These are phyloP conservation scores for Phenganax stokvisi DNA, from an alignment of 92 coral and sea anemone species.

Conservation along the genomic window DNA sequence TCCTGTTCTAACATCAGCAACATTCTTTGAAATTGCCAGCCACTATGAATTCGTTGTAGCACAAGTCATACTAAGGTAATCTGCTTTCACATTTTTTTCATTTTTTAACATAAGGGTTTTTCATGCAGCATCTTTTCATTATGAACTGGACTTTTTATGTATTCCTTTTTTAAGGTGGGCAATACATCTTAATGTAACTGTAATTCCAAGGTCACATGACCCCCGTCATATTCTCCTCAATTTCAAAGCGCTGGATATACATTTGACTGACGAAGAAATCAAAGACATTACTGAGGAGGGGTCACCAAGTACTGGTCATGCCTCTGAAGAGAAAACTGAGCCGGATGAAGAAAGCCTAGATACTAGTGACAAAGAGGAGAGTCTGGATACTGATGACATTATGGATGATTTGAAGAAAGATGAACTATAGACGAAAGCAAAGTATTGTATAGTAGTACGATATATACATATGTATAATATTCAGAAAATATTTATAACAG, in stretches of 20 bases:
- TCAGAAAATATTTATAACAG: too few species aligned
- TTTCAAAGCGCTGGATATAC: constrained; percentile 69
- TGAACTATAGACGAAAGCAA: background rate
- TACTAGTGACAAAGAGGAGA: background rate
- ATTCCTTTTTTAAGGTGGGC: constrained; percentile 75
- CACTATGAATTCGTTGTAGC: constrained; percentile 86
- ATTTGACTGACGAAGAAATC: constrained; percentile 67
- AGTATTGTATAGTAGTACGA: background rate
- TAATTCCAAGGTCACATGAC: constrained; percentile 82
- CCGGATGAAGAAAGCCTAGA: background rate
- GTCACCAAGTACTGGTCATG: constrained; percentile 6
- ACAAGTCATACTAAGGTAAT: constrained; percentile 45
- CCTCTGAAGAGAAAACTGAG: background rate
- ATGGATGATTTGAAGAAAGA: background rate
- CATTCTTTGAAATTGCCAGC: constrained; percentile 66
- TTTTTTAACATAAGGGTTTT: too few species aligned
- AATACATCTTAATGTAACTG: constrained; percentile 82
- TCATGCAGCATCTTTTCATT: too few species aligned
- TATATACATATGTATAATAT: too few species aligned
- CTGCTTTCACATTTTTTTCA: background rate
- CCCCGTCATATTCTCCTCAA: constrained; percentile 80
- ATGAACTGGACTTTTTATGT: too few species aligned
- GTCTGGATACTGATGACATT: background rate
- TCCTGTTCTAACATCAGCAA: constrained; percentile 65
- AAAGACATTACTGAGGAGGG: constrained; percentile 51